phyloP scores from a whole-genome alignment of 2,113 vertebrate species.

The Diphyllodes magnificus region DNA sequence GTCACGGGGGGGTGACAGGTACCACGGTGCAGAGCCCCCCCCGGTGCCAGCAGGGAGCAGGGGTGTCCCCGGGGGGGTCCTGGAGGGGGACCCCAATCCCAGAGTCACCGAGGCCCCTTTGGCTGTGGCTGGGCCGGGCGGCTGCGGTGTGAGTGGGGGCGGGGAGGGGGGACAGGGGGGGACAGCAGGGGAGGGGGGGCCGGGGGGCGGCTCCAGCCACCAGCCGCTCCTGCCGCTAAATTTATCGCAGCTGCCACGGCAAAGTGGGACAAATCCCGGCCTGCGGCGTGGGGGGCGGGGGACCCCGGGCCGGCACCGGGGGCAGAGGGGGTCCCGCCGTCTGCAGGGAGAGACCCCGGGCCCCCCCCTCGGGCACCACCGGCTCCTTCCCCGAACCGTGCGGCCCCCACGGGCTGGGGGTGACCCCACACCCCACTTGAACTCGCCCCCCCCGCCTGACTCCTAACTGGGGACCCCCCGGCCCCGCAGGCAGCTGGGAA shows the following conservation, averaged over 20 bases:
- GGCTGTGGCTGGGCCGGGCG: not conserved
- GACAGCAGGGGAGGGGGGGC: no score
- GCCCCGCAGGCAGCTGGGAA: not conserved
- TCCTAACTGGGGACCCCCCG: not conserved
- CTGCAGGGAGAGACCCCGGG: no score
- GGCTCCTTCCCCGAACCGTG: no score
- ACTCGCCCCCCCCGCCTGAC: no score
- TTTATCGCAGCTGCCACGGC: no score
- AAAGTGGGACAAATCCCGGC: not conserved
- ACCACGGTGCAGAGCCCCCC: not conserved
- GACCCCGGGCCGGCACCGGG: not conserved
- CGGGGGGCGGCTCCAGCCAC: no score
- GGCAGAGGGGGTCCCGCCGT: no score
- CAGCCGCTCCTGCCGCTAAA: no score
- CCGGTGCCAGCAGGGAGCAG: not conserved
- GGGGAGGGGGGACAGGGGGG: not conserved
- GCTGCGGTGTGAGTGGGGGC: not conserved
- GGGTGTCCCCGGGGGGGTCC: not conserved
- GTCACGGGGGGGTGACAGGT: no score
- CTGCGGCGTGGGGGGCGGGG: not conserved
- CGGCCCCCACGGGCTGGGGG: no score
- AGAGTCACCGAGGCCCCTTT: not conserved
- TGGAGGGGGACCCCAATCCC: not conserved
- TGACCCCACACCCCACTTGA: not conserved
- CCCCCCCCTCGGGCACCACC: not conserved